phyloP scores from a whole-genome alignment of 64 coral and sea anemone genomes.

The Cladopsammia gracilis region DNA sequence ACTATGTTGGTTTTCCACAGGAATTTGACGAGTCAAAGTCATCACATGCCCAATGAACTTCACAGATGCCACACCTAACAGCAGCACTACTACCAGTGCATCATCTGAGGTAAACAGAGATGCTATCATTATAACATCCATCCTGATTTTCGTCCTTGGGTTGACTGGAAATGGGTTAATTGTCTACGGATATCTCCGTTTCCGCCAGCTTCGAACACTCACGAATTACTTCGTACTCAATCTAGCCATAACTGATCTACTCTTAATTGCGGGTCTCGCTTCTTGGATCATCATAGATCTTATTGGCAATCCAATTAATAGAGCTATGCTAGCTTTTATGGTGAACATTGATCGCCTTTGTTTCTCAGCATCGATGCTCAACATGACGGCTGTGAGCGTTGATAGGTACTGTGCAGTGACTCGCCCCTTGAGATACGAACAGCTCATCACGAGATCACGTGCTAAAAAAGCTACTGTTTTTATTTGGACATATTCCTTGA shows the following conservation, averaged over 20 bases:
- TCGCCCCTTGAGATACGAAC: conserved; percentile 47
- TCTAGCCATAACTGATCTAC: conserved; percentile 69
- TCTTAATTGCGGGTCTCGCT: conserved; percentile 28
- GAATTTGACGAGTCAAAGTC: neutral
- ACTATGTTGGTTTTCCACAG: neutral
- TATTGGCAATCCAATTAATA: neutral
- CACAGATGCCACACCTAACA: neutral
- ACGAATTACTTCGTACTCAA: conserved; percentile 86
- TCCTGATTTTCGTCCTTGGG: conserved; percentile 43
- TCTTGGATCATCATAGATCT: conserved; percentile 44
- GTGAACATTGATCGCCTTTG: conserved; percentile 78
- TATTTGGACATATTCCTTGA: conserved; percentile 71
- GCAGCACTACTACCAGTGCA: neutral
- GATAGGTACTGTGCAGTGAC: conserved; percentile 74
- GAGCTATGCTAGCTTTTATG: neutral
- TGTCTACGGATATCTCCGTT: conserved; percentile 56
- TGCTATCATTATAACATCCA: neutral
- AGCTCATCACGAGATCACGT: conserved; percentile 48
- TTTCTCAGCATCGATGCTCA: conserved; percentile 79
- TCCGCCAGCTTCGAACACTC: conserved; percentile 51
- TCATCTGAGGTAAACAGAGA: neutral
- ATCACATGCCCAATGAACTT: neutral
- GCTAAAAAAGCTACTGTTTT: conserved; percentile 11
- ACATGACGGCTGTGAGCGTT: conserved; percentile 52
- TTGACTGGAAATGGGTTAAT: conserved; percentile 82